Evolutionary conservation across 2,113 vertebrate genomes (phyloP).

Genomic region (Centropus bengalensis): DNA sequence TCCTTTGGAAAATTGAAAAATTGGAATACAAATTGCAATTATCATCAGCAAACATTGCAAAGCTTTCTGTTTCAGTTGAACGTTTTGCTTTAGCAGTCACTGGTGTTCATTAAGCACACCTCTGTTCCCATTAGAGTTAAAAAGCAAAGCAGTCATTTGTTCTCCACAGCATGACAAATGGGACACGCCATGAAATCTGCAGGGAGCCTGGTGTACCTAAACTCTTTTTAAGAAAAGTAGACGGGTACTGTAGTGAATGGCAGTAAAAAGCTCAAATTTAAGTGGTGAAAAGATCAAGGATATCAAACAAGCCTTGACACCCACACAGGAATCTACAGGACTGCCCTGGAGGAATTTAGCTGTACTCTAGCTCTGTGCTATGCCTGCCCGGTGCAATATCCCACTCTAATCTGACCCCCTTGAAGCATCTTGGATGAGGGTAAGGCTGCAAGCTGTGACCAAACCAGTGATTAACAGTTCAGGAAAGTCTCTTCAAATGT

Average conservation of each 20-base stretch:
- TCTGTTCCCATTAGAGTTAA: neutral
- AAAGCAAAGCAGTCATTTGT: neutral
- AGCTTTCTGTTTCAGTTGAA: neutral
- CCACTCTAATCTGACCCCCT: neutral
- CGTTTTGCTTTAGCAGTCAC: neutral
- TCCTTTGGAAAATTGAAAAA: neutral
- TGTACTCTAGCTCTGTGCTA: neutral
- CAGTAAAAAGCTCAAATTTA: neutral
- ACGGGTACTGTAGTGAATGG: neutral
- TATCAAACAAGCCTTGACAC: fast-evolving
- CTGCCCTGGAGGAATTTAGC: neutral
- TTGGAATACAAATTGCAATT: neutral
- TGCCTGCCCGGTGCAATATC: fast-evolving
- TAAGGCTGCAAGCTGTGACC: neutral
- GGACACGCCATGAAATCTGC: neutral
- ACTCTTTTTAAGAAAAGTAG: neutral
- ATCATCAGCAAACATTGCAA: fast-evolving
- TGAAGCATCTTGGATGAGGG: neutral
- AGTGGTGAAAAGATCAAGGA: neutral
- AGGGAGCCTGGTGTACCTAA: neutral
- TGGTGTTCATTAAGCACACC: neutral
- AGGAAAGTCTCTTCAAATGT: neutral
- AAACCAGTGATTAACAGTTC: neutral
- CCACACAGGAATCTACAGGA: too few species aligned
- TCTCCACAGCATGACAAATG: neutral